Evolutionary conservation across 2,888 invertebrate species (phyloP), one percentile per base, ranked within the genome.

Genomic region (Microplitis deprimator): DNA sequence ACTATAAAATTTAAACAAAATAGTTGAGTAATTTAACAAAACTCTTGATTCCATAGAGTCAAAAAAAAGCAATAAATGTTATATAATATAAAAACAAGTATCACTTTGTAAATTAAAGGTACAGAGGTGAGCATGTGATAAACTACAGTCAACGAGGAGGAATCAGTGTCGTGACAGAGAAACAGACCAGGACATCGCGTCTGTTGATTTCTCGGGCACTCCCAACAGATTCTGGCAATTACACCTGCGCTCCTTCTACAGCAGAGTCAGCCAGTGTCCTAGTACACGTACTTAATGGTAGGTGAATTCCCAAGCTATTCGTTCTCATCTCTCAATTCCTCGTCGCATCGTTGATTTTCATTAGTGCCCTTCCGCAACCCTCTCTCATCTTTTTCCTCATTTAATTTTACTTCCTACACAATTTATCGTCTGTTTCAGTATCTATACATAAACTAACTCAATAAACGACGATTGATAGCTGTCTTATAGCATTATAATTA

Each of bases 261-360:
- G 88, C 93, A 91, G 95, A 95, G 90, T 94, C 95, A 79, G 95
- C 95, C 82, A 95, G 95, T 85, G 95, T 96, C 85, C 93, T 95
- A 87, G 95, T 96, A 81, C 95, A 96, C 91, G 95, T 96, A 85
- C 92, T 96, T 85, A 96, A 95, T 88, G 95, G 95, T 87, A 93
- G 93, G 90, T 87, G 81, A 83, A 78, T 79, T 74, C 65, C 73
- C 68, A 68, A 60, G 41, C 59, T 17, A 69, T 65, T 78, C 62
- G 62, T 78, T 73, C 61, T 76, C 41, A 76, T 75, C 68, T 75
- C 68, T 70, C 64, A 60, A 75, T 78, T 69, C 17, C 64, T 60
- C 77, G 38, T 61, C 62, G 65, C 17, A 70, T 50, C 50, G 50
- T 50, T 50, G 65, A 17, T 75, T n/a, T 65, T 62, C 73, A 64